phyloP scores from a whole-genome alignment of 2,888 invertebrate species.

The Melieria picta region DNA sequence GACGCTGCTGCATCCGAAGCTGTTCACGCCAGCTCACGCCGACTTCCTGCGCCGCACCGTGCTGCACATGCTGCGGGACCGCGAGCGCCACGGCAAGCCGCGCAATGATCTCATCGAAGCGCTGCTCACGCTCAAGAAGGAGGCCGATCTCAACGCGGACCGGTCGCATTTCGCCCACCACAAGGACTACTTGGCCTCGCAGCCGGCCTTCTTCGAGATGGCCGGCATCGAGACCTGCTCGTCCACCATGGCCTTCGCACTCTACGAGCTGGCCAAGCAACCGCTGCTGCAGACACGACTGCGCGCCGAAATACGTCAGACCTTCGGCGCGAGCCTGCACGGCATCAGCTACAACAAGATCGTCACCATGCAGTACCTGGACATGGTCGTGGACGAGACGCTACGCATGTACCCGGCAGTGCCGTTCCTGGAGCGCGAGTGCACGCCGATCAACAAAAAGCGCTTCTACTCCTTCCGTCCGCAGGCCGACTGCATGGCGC shows the following conservation, averaged over 20 bases:
- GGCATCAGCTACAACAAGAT: constrained; percentile 64
- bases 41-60: constrained; percentile 65
- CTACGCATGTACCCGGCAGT: constrained; percentile 63
- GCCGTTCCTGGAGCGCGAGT: constrained; percentile 63
- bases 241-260: constrained; percentile 65
- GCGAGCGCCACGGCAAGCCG: constrained; percentile 62
- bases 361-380: constrained; percentile 65
- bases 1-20: constrained; percentile 56
- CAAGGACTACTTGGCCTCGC: constrained; percentile 61
- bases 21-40: constrained; percentile 53
- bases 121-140: constrained; percentile 66
- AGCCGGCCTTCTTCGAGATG: constrained; percentile 63
- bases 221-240: constrained; percentile 64
- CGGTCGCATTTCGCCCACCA: constrained; percentile 56
- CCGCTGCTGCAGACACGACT: constrained; percentile 65
- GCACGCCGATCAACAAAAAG: constrained; percentile 57
- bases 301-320: constrained; percentile 64
- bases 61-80: constrained; percentile 63
- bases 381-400: constrained; percentile 65
- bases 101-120: constrained; percentile 69
- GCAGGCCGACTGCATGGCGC: constrained; percentile 57
- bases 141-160: constrained; percentile 55
- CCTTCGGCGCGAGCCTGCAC: constrained; percentile 44
- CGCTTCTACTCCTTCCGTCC: constrained; percentile 61
- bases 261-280: constrained; percentile 65